These are phyloP conservation scores for Microctonus brassicae DNA, from an alignment of 2,888 invertebrate species.

Conservation along the genomic window DNA sequence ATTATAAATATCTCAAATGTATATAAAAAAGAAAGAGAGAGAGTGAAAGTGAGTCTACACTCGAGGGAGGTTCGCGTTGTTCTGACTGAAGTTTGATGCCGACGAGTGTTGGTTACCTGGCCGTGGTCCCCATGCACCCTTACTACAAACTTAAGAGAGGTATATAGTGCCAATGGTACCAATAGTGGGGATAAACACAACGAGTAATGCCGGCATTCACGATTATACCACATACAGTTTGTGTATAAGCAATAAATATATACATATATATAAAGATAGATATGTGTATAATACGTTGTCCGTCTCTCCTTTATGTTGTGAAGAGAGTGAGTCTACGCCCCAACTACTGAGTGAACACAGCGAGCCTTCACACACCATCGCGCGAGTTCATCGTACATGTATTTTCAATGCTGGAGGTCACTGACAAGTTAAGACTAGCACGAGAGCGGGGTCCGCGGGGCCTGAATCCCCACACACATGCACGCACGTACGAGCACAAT, in stretches of 20 bases:
- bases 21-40: constrained; percentile 40
- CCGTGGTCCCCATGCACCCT: constrained; percentile 60
- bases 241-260: constrained; percentile 1
- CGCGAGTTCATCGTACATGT: constrained; percentile 82
- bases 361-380: constrained; percentile 57
- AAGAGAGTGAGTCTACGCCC: constrained; percentile 68
- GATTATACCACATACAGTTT: constrained; percentile 2
- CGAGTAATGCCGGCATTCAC: constrained; percentile 31
- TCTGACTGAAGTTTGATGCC: constrained; percentile 67
- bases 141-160: constrained; percentile 49
- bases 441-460: constrained; percentile 64
- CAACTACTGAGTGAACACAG: constrained; percentile 71
- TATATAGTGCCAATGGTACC: constrained; percentile 11
- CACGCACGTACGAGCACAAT: too few relatives aligned
- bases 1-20: neutral
- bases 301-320: neutral
- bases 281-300: too few relatives aligned
- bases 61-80: constrained; percentile 70
- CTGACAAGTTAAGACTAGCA: too few relatives aligned
- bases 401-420: constrained; percentile 87
- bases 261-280: neutral
- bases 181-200: constrained; percentile 41
- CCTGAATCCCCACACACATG: too few relatives aligned
- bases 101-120: constrained; percentile 65
- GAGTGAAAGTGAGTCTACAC: constrained; percentile 70